Conservation (phyloP, 2,113 vertebrate genomes). For the Bos javanicus region DNA sequence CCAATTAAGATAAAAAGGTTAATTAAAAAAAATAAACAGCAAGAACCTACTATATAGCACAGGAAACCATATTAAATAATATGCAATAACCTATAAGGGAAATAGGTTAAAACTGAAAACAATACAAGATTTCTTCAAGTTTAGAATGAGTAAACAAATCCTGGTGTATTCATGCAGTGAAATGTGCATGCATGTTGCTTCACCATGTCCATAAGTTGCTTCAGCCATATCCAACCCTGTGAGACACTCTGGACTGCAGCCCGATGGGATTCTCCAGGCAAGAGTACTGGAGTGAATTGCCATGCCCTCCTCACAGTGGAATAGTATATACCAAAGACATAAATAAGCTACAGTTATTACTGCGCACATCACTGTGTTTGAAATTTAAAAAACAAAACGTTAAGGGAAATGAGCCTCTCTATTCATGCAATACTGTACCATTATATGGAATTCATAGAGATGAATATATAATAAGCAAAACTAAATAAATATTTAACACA, state of each 20-base stretch:
- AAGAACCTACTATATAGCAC: not conserved
- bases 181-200: rapidly evolving
- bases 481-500: not conserved
- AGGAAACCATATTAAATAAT: not conserved
- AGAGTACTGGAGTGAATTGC: not conserved
- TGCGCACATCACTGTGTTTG: not conserved
- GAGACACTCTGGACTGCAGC: not conserved
- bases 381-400: not conserved
- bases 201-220: not conserved
- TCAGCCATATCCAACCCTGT: not conserved
- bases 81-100: not conserved
- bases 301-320: not conserved
- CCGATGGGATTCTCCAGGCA: not conserved
- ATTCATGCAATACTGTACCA: not conserved
- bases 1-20: not conserved
- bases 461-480: not conserved
- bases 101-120: not conserved
- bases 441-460: not conserved
- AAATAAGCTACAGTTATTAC: not conserved
- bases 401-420: not conserved
- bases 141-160: not conserved
- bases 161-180: not conserved
- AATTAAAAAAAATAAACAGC: not conserved
- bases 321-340: not conserved
- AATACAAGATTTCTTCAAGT: not conserved